These are phyloP conservation scores for Gila robusta DNA, from an alignment of 2,797 vertebrate genomes.

Conservation along the genomic window DNA sequence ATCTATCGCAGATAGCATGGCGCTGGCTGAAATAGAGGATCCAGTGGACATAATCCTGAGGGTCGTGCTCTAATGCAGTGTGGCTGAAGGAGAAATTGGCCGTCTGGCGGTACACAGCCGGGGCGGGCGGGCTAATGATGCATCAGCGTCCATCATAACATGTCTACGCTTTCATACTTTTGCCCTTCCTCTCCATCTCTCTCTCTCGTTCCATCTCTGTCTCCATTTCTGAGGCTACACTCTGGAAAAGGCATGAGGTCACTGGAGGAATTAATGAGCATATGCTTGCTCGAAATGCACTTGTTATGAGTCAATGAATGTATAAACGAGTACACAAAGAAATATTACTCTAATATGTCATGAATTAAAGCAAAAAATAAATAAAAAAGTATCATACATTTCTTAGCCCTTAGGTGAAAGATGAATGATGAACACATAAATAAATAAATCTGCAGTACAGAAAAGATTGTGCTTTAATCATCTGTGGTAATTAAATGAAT, in stretches of 20 bases:
- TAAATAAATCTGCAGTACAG: not conserved
- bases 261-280: slow-evolving; percentile 30
- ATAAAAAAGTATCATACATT: not conserved
- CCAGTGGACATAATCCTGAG: slow-evolving; percentile 63
- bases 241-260: slow-evolving; percentile 25
- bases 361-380: not conserved
- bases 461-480: not conserved
- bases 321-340: not conserved
- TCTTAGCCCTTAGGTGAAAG: not conserved
- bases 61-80: slow-evolving; percentile 62
- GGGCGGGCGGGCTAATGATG: slow-evolving; percentile 51
- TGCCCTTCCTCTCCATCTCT: slow-evolving; percentile 21
- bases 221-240: slow-evolving; percentile 27
- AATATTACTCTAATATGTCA: not conserved
- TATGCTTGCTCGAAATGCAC: slow-evolving; percentile 22
- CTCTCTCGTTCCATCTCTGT: slow-evolving; percentile 4
- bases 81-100: slow-evolving; percentile 60
- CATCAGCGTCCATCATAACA: slow-evolving; percentile 53
- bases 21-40: slow-evolving; percentile 63
- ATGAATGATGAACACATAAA: not conserved
- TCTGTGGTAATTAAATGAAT: not conserved
- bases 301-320: slow-evolving; percentile 23
- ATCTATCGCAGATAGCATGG: slow-evolving; percentile 68
- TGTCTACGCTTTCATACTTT: slow-evolving; percentile 55
- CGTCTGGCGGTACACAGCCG: slow-evolving; percentile 59